Base-by-base conservation (phyloP, 2,797 vertebrate genomes). In the Emys orbicularis region DNA sequence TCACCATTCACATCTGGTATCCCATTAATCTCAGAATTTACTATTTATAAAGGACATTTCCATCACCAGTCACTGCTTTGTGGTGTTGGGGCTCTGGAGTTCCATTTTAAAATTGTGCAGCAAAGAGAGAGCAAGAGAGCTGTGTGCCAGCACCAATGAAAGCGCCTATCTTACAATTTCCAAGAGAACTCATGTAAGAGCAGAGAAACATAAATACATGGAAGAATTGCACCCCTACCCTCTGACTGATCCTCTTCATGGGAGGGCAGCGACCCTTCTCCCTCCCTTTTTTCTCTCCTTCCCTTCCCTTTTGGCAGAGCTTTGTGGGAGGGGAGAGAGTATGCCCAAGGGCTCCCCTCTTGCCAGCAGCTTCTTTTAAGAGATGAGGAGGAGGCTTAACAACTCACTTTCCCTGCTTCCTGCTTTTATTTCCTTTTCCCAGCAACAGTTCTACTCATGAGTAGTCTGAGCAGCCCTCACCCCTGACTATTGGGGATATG, bases 21-120 rank as follows among this genome's bases (percentile, higher is more conserved):
- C 83, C 79, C 12, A 8, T 52, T 83, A 1, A 29, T 34, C 53
- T 37, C 80, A 77, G 31, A 18, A 87, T 95, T 93, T 87, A 57
- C 61, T n/a, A 27, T 81, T 88, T 34, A 5, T 27, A 65, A 82
- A 50, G 49, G 92, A 83, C 90, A 5, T 11, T 8, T 95, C 49
- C 50, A 49, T 65, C 90, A 54, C 31, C 44, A 61, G 53, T 41
- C 27, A 41, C 19, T 57, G 16, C 53, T 19, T 65, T 84, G 25
- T 90, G n/a, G 50, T 88, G 23, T 90, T 76, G 52, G 34, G 29
- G 79, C 23, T 86, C 41, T 5, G 5, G 1, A 56, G 68, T 77
- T 91, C 93, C 84, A 0, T 54, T 83, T 95, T 93, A 56, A 25
- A 61, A 81, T 93, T 95, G 37, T 90, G 65, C 47, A 90, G 79